Percentiles rank a stretch among this genome's conserved stretches.
phyloP scores from a whole-genome alignment of 2,888 invertebrate genomes.

The Dichetophora obliterata region DNA sequence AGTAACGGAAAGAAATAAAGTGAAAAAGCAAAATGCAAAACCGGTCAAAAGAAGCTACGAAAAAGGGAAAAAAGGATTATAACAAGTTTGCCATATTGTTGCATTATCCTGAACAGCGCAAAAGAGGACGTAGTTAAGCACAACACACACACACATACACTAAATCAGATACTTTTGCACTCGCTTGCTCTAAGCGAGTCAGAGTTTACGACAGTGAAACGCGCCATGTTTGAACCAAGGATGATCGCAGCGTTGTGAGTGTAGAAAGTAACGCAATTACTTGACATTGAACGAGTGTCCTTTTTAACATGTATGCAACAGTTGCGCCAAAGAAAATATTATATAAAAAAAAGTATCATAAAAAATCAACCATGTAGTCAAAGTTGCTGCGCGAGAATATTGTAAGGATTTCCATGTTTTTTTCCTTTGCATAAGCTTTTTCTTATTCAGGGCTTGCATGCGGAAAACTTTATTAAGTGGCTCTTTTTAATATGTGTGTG shows the following conservation, averaged over 20 bases:
- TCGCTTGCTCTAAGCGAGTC: neutral
- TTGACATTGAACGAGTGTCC: slow-evolving; percentile 50
- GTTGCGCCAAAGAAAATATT: slow-evolving; percentile 3
- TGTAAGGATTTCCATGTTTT: slow-evolving; percentile 23
- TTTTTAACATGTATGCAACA: slow-evolving; percentile 39
- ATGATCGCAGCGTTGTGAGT: slow-evolving; percentile 25
- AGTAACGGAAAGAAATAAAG: neutral
- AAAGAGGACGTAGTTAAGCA: slow-evolving; percentile 13
- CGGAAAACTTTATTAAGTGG: slow-evolving; percentile 47
- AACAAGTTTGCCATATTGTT: slow-evolving; percentile 50
- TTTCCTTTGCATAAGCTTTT: neutral
- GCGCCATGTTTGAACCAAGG: slow-evolving; percentile 6
- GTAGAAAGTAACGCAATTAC: slow-evolving; percentile 28
- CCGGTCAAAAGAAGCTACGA: slow-evolving; percentile 1
- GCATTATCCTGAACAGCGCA: slow-evolving; percentile 48
- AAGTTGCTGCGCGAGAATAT: slow-evolving; percentile 9
- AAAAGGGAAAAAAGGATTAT: neutral
- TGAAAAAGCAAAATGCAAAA: slow-evolving; percentile 32
- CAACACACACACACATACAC: neutral
- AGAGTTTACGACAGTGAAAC: no score
- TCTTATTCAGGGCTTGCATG: slow-evolving; percentile 48
- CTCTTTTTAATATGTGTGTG: neutral
- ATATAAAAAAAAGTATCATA: slow-evolving; percentile 15
- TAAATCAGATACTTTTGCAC: neutral
- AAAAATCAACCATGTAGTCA: slow-evolving; percentile 23